Conservation (phyloP, 2,113 vertebrate species). For the Tragelaphus strepsiceros region DNA sequence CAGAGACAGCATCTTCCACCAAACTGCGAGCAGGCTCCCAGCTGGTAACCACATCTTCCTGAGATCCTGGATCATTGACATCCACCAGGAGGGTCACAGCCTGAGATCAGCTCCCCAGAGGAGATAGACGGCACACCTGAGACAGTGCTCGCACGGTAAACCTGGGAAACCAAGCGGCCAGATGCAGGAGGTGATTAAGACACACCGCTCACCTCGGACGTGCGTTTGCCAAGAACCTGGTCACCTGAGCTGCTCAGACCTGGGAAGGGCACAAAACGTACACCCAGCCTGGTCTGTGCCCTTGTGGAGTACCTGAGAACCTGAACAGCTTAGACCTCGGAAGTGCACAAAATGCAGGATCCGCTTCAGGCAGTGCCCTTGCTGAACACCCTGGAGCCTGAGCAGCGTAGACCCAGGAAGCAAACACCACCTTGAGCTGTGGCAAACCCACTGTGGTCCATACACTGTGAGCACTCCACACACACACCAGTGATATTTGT, state of each 20-base stretch:
- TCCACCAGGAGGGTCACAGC: too few relatives aligned
- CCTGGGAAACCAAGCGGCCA: fast-evolving
- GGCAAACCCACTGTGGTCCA: background rate
- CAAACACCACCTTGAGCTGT: background rate
- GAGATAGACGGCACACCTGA: too few relatives aligned
- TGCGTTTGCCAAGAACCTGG: background rate
- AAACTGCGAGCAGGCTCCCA: background rate
- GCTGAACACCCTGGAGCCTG: background rate
- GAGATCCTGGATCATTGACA: too few relatives aligned
- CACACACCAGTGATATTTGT: background rate
- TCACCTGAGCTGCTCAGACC: background rate
- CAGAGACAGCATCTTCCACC: background rate
- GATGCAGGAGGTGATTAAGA: background rate
- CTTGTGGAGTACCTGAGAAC: background rate
- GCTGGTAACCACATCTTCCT: background rate
- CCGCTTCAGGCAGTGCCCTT: background rate
- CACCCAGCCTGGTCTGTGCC: background rate
- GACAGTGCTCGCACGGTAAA: too few relatives aligned
- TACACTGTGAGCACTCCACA: background rate
- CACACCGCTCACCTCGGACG: fast-evolving
- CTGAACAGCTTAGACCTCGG: background rate
- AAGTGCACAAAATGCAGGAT: background rate
- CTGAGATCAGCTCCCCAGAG: too few relatives aligned
- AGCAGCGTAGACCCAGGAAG: background rate
- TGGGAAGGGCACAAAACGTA: background rate